Percentiles rank a stretch among this genome's conserved stretches.
Conservation (phyloP, 2,888 invertebrate genomes). For the Pristionchus mayeri region DNA sequence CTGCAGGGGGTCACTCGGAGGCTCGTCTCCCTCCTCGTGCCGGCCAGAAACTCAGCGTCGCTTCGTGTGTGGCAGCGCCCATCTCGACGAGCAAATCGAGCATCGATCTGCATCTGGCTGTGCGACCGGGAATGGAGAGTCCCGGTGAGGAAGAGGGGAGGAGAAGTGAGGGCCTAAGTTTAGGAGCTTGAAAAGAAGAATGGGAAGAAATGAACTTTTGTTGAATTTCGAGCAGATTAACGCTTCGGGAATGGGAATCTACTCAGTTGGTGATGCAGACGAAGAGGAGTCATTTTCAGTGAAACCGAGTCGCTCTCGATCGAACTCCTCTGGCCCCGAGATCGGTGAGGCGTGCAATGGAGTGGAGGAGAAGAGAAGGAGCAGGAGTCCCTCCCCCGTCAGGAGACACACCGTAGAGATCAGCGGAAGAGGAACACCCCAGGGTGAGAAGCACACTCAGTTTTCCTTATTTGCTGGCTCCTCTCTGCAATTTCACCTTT, state of each 20-base stretch:
- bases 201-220: too few relatives aligned
- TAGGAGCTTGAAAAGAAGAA: too few relatives aligned
- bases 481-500: background rate
- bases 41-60: conserved; percentile 55
- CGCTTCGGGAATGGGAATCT: too few relatives aligned
- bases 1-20: conserved; percentile 7
- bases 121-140: conserved; percentile 7
- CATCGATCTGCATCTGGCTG: conserved; percentile 60
- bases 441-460: background rate
- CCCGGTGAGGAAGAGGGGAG: conserved; percentile 1
- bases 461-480: background rate
- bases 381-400: conserved; percentile 43
- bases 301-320: conserved; percentile 55
- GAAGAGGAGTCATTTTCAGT: background rate
- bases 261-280: too few relatives aligned
- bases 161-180: too few relatives aligned
- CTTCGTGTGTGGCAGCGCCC: conserved; percentile 59
- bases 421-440: conserved; percentile 33
- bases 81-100: conserved; percentile 61
- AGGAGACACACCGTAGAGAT: conserved; percentile 45
- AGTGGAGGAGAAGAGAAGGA: conserved; percentile 2
- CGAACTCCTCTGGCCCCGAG: conserved; percentile 65
- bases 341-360: conserved; percentile 51
- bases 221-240: too few relatives aligned
- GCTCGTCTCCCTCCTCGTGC: conserved; percentile 34